These are phyloP conservation scores for Sparidentex hasta DNA, from an alignment of 2,797 vertebrate genomes.

Conservation along the genomic window DNA sequence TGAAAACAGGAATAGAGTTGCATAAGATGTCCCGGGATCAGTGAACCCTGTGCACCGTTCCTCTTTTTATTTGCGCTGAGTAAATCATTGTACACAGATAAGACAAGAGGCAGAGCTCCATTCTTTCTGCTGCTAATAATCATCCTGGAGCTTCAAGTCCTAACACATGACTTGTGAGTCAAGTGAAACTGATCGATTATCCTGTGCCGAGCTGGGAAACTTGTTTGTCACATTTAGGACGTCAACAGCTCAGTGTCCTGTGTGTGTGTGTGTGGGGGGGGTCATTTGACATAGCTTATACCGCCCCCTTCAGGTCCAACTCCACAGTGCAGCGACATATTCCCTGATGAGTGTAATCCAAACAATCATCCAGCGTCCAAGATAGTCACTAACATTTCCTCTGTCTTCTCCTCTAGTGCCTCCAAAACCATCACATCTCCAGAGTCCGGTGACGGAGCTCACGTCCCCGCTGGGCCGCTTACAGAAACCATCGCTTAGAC, in stretches of 20 bases:
- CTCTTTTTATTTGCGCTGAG: conserved; percentile 52
- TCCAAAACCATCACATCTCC: conserved; percentile 84
- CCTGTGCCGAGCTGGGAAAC: background rate
- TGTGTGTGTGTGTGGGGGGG: no score
- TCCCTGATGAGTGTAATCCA: background rate
- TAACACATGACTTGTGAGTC: background rate
- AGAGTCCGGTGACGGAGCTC: conserved; percentile 80
- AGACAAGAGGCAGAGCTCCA: conserved; percentile 3
- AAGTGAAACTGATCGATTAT: background rate
- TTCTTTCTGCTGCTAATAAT: conserved; percentile 27
- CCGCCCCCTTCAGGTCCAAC: conserved; percentile 72
- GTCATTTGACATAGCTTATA: conserved; percentile 14
- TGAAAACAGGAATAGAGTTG: conserved; percentile 45
- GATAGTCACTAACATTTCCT: background rate
- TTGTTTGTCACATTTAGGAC: background rate
- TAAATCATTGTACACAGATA: conserved; percentile 66
- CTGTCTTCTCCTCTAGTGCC: conserved; percentile 78
- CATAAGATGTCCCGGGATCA: conserved; percentile 21
- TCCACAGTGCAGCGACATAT: conserved; percentile 17
- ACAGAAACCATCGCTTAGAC: conserved; percentile 47
- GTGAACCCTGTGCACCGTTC: conserved; percentile 39
- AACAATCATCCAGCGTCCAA: background rate
- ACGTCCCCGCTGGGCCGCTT: conserved; percentile 54
- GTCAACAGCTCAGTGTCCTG: background rate
- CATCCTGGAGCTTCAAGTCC: background rate